These are phyloP conservation scores for Ammospiza nelsoni DNA, from an alignment of 2,113 vertebrate genomes.

Conservation along the genomic window DNA sequence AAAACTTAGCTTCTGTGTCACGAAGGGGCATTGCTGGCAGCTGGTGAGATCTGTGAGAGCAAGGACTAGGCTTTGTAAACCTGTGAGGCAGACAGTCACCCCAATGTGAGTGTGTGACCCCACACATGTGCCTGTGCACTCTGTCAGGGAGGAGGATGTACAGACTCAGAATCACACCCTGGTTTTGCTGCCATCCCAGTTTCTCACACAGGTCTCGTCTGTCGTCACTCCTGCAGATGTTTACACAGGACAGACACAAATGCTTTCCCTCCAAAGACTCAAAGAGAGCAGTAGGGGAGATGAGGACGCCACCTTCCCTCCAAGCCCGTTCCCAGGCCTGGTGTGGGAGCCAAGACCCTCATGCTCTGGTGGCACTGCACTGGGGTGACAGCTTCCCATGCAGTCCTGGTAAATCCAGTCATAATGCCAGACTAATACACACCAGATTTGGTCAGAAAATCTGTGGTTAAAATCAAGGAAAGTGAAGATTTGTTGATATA, in stretches of 20 bases:
- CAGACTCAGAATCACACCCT: background rate
- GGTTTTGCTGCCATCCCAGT: background rate
- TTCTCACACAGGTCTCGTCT: background rate
- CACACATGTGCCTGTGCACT: rapidly evolving
- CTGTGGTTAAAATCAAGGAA: background rate
- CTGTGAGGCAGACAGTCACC: background rate
- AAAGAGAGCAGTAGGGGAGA: background rate
- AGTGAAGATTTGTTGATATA: background rate
- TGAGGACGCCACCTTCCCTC: background rate
- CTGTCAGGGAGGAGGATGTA: background rate
- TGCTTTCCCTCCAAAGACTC: background rate
- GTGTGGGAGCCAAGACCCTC: background rate
- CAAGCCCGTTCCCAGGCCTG: rapidly evolving
- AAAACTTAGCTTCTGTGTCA: background rate
- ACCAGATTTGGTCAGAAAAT: background rate
- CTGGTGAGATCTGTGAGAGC: background rate
- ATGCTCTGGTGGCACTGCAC: background rate
- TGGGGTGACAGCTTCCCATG: background rate
- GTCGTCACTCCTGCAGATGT: background rate
- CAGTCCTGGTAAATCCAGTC: background rate
- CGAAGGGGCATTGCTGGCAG: background rate
- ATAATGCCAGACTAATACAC: background rate
- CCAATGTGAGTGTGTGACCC: rapidly evolving
- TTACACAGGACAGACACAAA: background rate
- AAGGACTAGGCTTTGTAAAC: background rate